A percentile compares a stretch with the other conserved stretches of the same genome.
Conservation (phyloP, 2,797 vertebrate species). For the Morelia viridis region DNA sequence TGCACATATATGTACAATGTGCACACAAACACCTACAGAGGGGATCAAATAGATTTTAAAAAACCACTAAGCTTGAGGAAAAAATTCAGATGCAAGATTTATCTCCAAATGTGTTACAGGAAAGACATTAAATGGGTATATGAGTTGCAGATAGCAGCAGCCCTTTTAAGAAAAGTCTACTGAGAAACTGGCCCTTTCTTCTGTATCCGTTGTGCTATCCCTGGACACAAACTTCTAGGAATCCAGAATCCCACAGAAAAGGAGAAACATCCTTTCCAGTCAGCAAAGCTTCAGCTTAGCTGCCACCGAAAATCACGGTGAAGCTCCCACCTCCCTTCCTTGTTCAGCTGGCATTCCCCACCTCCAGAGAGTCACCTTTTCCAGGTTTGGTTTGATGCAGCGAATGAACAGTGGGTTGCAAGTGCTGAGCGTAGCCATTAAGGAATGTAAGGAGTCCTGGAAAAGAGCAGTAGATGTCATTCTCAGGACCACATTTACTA, state of each 20-base stretch:
- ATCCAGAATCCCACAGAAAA: background rate
- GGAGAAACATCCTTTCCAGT: background rate
- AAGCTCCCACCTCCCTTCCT: background rate
- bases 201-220: background rate
- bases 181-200: background rate
- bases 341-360: background rate
- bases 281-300: background rate
- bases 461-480: slow-evolving; percentile 39
- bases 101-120: background rate
- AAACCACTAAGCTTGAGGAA: background rate
- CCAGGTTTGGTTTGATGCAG: slow-evolving; percentile 93
- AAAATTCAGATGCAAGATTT: background rate
- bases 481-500: background rate
- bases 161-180: background rate
- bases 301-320: background rate
- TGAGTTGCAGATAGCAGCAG: background rate
- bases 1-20: background rate
- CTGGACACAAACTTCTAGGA: background rate
- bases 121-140: background rate
- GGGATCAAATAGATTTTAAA: background rate
- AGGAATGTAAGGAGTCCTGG: slow-evolving; percentile 90
- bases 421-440: slow-evolving; percentile 89
- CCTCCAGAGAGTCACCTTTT: slow-evolving; percentile 79
- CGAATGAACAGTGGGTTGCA: slow-evolving; percentile 94
- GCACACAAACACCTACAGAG: too few relatives aligned